Percentiles rank a stretch among this genome's conserved stretches.
These are phyloP conservation scores for Arbacia lixula DNA, from an alignment of 53 echinoderm and acorn worm species.

Conservation along the genomic window DNA sequence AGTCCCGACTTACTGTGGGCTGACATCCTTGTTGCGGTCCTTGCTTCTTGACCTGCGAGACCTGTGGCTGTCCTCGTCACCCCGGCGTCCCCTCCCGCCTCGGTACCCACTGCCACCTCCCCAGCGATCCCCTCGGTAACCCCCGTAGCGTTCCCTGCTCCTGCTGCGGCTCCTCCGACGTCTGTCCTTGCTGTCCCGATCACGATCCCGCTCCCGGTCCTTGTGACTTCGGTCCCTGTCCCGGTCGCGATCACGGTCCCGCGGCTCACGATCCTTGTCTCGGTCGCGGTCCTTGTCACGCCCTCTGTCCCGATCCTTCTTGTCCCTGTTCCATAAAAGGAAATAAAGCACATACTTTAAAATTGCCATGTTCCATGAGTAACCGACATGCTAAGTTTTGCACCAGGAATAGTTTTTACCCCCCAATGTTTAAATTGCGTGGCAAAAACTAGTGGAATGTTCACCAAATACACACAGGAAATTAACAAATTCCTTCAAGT, in stretches of 20 bases:
- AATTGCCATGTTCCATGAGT: too few species aligned
- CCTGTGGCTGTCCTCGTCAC: conserved; percentile 16
- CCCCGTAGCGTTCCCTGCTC: conserved; percentile 31
- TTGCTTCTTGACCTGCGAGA: conserved; percentile 46
- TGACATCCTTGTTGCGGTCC: conserved; percentile 69
- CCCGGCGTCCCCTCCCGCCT: conserved; percentile 10
- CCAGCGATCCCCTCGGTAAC: conserved; percentile 43
- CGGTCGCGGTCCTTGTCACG: conserved; percentile 27
- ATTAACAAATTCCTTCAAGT: too few species aligned
- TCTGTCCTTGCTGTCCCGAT: conserved; percentile 33
- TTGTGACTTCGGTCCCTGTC: conserved; percentile 6
- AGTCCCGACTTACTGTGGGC: conserved; percentile 61
- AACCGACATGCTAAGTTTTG: too few species aligned
- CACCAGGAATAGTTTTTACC: too few species aligned
- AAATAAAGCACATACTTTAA: too few species aligned
- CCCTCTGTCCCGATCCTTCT: conserved; percentile 42
- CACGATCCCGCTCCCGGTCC: conserved; percentile 37
- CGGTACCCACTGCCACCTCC: conserved; percentile 43
- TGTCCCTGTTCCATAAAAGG: neutral
- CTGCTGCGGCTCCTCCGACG: conserved; percentile 47
- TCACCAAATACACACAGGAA: too few species aligned
- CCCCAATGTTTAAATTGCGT: too few species aligned
- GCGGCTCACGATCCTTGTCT: conserved; percentile 9
- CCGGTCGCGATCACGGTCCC: conserved; percentile 6
- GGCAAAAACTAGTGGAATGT: too few species aligned